Evolutionary conservation across 2,113 vertebrate genomes (phyloP), one percentile per base, ranked within the genome.

Genomic region (Hemibagrus wyckioides): DNA sequence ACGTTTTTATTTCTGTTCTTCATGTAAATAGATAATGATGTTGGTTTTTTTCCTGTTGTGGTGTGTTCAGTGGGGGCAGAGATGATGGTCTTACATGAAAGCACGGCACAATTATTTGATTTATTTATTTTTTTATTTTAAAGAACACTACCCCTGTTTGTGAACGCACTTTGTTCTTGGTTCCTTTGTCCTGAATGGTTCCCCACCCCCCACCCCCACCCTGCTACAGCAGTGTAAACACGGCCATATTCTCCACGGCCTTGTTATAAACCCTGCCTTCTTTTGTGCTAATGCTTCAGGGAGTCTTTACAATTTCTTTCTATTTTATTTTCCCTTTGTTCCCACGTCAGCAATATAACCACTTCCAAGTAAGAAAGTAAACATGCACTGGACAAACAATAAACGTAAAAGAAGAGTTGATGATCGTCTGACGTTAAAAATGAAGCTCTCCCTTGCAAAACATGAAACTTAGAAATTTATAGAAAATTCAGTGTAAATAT

Each of bases 201-300:
- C 50, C 39, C 81, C 85, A 54, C 80, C n/a, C n/a, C n/a, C n/a
- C n/a, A n/a, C n/a, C n/a, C n/a, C n/a, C n/a, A n/a, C n/a, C n/a
- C n/a, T n/a, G n/a, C n/a, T 85, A 30, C 67, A 59, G 77, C 71
- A 80, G 88, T 88, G 73, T 80, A 89, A 89, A 89, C 77, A 19
- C 79, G 71, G 19, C 14, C 88, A 91, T 80, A 82, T 93, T 88
- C 89, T 89, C 89, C 69, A 76, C 86, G 83, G 83, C 88, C 89
- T 79, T 9, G 52, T 82, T 89, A 54, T 87, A 75, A 89, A 90
- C 88, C 23, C 2, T 86, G 80, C 59, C 89, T 80, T 75, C 71
- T 86, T 56, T 71, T 15, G 67, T 87, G 80, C 82, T 87, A 14
- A 76, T 88, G 87, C 90, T 88, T 91, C 52, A 63, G 65, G 75